phyloP scores from a whole-genome alignment of 2,113 vertebrate genomes.

The Rhinopomastus cyanomelas region DNA sequence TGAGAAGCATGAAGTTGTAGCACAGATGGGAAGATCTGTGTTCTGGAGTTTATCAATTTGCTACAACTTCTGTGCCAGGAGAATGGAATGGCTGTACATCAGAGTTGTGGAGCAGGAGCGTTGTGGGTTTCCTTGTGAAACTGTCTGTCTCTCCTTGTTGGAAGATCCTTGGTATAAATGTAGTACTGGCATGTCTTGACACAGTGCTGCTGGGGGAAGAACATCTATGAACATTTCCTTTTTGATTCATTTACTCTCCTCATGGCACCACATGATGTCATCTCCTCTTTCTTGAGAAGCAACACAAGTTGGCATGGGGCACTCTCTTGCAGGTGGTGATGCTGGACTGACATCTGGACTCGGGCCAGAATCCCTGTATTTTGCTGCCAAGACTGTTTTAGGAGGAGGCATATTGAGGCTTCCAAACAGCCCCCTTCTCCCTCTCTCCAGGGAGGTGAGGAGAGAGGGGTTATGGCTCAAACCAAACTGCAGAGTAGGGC shows the following conservation, averaged over 20 bases:
- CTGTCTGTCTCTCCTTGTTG: not conserved
- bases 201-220: not conserved
- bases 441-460: not conserved
- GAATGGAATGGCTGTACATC: not conserved
- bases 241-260: not conserved
- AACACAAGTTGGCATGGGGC: rapidly evolving
- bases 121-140: not conserved
- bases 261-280: not conserved
- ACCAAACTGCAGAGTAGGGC: not conserved
- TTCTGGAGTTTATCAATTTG: not conserved
- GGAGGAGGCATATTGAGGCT: rapidly evolving
- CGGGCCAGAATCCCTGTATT: not conserved
- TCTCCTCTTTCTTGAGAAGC: not conserved
- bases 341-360: not conserved
- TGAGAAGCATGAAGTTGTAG: not conserved
- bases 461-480: not conserved
- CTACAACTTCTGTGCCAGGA: not conserved
- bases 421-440: not conserved
- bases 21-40: not conserved
- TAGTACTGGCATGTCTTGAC: not conserved
- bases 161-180: not conserved
- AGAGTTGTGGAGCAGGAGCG: rapidly evolving
- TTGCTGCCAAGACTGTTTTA: not conserved
- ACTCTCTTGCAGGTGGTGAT: not conserved
- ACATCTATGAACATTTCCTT: not conserved